Base-by-base conservation (phyloP, 1,140 invertebrate species). In the Glossosoma conforme region DNA sequence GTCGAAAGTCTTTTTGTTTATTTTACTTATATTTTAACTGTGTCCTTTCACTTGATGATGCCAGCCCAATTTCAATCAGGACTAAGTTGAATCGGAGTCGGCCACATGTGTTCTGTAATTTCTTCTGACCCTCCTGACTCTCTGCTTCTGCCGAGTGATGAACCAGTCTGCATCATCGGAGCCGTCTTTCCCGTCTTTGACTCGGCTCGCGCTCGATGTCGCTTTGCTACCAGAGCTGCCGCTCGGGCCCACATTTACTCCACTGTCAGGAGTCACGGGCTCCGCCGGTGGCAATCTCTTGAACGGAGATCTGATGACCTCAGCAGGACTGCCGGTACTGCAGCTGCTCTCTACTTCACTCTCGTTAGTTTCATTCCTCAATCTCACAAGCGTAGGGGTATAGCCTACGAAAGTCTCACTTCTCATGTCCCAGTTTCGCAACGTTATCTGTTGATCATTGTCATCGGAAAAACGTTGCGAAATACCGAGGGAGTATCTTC, bases 61-160 rank as follows among this genome's bases (percentile, higher is more conserved):
- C n/a, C n/a, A n/a, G n/a, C n/a, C n/a, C n/a, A n/a, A n/a, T n/a
- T n/a, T n/a, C n/a, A n/a, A n/a, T n/a, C n/a, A n/a, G n/a, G 43
- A 54, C 67, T 63, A 80, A 60, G 77, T 78, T 3, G 77, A 78
- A 62, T 80, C 77, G 1, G 77, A 79, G 42, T 79, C 77, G 10
- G 59, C 63, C 54, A 77, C 69, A 48, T 75, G 71, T 60, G 68
- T 76, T 57, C 75, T 68, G 59, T 77, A 74, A 57, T 77, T 77
- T 11, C 76, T 62, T 1, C 74, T 62, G 18, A 74, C 71, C 56
- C 76, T 75, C 62, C 77, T 77, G 2, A 76, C 68, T 14, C 75
- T 63, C 50, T 76, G 76, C 24, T 70, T 65, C 43, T 77, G 75
- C 48, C 74, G 72, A 28, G 70, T 60, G 2, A 69, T 67, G 28